These are phyloP conservation scores for Oreotrochilus melanogaster DNA, from an alignment of 2,113 vertebrate species.

Conservation along the genomic window DNA sequence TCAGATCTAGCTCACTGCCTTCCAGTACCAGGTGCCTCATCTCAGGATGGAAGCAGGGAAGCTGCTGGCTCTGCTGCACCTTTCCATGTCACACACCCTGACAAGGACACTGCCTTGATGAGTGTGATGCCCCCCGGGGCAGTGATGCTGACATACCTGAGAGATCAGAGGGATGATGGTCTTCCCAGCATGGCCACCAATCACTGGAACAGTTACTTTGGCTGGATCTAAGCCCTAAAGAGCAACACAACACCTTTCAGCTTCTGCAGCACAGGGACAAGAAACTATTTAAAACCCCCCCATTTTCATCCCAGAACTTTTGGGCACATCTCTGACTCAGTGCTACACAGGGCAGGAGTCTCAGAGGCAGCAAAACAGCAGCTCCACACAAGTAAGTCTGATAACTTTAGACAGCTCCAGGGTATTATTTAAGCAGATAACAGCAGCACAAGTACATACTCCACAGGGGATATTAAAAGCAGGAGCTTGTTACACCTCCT, in stretches of 20 bases:
- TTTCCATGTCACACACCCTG: neutral
- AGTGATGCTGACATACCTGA: conserved; percentile 74
- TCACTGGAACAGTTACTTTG: conserved; percentile 90
- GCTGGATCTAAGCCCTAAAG: conserved; percentile 91
- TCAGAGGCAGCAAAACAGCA: neutral
- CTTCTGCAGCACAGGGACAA: neutral
- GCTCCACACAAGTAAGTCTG: neutral
- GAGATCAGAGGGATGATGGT: conserved; percentile 98
- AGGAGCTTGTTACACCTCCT: neutral
- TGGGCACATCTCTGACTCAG: neutral
- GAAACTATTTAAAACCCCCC: neutral
- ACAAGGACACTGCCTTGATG: fast-evolving
- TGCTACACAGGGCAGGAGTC: neutral
- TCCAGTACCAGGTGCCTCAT: neutral
- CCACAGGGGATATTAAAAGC: neutral
- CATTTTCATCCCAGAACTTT: neutral
- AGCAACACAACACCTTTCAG: neutral
- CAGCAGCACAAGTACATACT: neutral
- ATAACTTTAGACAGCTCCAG: neutral
- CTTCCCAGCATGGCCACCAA: conserved; percentile 96
- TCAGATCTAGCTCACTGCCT: neutral
- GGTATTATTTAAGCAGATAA: neutral
- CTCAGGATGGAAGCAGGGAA: neutral
- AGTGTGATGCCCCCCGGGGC: neutral
- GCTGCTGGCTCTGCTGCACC: neutral